Evolutionary conservation across 2,888 invertebrate genomes (phyloP).

Genomic region (Noctuana brunneofusca): DNA sequence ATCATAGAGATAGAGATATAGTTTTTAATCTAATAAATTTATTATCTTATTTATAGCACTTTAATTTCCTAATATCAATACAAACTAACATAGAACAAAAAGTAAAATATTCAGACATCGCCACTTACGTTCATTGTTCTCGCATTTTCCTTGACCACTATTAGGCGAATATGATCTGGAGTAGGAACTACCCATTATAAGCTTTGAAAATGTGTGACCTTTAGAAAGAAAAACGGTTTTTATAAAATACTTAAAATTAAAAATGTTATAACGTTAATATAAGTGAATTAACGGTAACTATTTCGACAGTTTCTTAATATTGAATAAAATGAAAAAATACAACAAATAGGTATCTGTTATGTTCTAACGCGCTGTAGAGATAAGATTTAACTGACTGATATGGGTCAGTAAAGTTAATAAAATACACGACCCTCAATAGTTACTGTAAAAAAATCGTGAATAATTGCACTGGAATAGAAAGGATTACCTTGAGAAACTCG

Average conservation of each 20-base stretch:
- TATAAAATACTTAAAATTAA: not conserved
- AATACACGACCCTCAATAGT: not conserved
- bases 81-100: too few species aligned
- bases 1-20: too few species aligned
- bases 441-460: not conserved
- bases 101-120: not conserved
- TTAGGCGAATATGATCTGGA: constrained; percentile 75
- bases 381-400: not conserved
- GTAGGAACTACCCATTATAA: constrained; percentile 70
- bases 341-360: not conserved
- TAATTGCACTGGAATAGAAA: constrained; percentile 39
- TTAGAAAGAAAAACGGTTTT: not conserved
- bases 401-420: not conserved
- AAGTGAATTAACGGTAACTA: not conserved
- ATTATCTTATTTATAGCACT: too few species aligned
- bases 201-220: constrained; percentile 17
- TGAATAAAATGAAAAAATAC: not conserved
- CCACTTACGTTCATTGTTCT: constrained; percentile 59
- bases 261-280: not conserved
- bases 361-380: not conserved
- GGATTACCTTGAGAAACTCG: constrained; percentile 66
- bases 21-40: too few species aligned
- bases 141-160: constrained; percentile 49
- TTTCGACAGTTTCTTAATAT: not conserved
- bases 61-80: too few species aligned